Evolutionary conservation across 1,140 invertebrate species (phyloP).

Genomic region (Saccostrea cuccullata): DNA sequence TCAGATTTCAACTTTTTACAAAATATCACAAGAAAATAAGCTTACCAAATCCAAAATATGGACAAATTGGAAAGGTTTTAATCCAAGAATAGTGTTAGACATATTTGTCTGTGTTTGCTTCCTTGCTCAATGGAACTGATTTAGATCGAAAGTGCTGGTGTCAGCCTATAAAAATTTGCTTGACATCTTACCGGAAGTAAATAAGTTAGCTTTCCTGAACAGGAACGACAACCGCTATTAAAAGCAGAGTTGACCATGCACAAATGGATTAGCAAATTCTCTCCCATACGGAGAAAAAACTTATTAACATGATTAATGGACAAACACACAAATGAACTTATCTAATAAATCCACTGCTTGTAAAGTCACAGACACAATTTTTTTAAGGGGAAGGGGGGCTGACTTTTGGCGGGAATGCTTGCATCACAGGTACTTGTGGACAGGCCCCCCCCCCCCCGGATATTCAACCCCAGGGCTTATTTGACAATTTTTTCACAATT

Average conservation of each 20-base stretch:
- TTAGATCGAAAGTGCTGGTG: background rate
- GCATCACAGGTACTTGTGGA: too few species aligned
- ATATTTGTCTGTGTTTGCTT: background rate
- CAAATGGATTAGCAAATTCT: too few species aligned
- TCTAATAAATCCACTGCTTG: too few species aligned
- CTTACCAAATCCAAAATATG: conserved; percentile 28
- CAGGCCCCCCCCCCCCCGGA: too few species aligned
- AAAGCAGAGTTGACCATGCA: background rate
- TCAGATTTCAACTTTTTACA: background rate
- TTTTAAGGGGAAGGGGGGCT: too few species aligned
- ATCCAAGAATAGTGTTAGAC: conserved; percentile 10
- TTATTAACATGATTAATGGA: too few species aligned
- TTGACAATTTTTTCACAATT: too few species aligned
- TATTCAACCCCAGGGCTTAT: too few species aligned
- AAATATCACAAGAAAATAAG: background rate
- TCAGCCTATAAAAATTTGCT: background rate
- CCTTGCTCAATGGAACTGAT: background rate
- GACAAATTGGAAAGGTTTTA: conserved; percentile 10
- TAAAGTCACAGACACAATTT: too few species aligned
- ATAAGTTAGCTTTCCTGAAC: background rate
- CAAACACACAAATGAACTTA: too few species aligned
- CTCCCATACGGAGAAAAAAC: background rate
- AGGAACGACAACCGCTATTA: background rate
- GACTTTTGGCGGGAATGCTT: too few species aligned
- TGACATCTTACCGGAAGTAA: background rate